Evolutionary conservation across 2,797 vertebrate species (phyloP).

Genomic region (Anisognathus igniventris): DNA sequence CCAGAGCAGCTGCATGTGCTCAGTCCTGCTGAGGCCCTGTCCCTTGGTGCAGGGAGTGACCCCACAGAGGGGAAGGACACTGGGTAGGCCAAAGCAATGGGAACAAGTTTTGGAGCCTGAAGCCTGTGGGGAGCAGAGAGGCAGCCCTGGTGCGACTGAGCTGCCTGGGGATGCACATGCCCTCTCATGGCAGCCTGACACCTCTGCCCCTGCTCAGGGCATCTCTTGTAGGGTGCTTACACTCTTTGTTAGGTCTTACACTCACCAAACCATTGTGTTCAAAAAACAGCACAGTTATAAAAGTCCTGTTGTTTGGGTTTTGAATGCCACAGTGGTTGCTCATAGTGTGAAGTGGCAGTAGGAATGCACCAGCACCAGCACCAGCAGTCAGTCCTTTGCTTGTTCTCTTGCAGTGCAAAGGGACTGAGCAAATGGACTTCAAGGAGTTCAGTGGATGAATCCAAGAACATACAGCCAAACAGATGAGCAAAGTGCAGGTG

Average conservation of each 20-base stretch:
- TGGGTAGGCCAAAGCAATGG: background rate
- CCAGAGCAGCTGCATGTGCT: background rate
- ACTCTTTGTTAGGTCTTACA: background rate
- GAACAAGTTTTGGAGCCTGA: background rate
- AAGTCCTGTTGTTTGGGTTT: background rate
- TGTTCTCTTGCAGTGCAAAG: background rate
- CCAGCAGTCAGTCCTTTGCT: background rate
- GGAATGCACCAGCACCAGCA: background rate
- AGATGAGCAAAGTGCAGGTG: background rate
- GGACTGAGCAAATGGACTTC: background rate
- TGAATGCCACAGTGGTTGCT: background rate
- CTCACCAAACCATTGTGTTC: background rate
- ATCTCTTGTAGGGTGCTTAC: background rate
- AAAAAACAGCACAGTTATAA: background rate
- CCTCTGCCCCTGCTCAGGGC: background rate
- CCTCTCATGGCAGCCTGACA: background rate
- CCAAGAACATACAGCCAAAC: background rate
- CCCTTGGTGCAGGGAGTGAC: background rate
- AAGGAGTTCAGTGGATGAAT: background rate
- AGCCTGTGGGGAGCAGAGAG: background rate
- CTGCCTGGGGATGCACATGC: background rate
- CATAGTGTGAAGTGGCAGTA: background rate
- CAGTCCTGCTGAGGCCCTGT: background rate
- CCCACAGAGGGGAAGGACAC: background rate
- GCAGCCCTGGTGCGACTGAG: fast-evolving